phyloP scores from a whole-genome alignment of 2,888 invertebrate genomes.

The Euplexia lucipara region DNA sequence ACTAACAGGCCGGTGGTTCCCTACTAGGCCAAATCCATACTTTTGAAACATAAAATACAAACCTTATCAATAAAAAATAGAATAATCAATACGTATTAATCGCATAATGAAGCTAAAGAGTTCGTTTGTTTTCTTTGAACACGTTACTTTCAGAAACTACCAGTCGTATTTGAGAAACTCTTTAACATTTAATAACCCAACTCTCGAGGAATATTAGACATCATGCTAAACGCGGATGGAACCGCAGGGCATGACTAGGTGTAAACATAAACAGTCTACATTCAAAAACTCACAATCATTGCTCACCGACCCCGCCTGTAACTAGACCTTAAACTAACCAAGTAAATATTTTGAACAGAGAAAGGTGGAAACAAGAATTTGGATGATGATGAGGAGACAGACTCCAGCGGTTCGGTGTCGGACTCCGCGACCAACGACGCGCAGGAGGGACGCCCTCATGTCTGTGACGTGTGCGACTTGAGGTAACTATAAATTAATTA shows the following conservation, averaged over 20 bases:
- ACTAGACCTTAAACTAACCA: not conserved
- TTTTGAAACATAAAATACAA: too few relatives aligned
- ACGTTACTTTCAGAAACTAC: too few relatives aligned
- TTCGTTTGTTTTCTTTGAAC: too few relatives aligned
- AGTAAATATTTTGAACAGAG: slow-evolving; percentile 25
- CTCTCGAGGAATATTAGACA: too few relatives aligned
- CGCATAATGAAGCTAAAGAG: too few relatives aligned
- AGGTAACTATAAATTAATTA: slow-evolving; percentile 79
- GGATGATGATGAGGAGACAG: slow-evolving; percentile 88
- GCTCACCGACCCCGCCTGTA: not conserved
- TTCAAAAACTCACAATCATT: not conserved
- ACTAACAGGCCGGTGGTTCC: too few relatives aligned
- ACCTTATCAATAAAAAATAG: too few relatives aligned
- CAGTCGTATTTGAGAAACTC: too few relatives aligned
- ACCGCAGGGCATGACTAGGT: not conserved
- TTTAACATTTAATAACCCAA: too few relatives aligned
- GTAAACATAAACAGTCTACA: not conserved
- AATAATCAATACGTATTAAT: too few relatives aligned
- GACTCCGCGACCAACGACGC: slow-evolving; percentile 82
- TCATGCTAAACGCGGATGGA: too few relatives aligned
- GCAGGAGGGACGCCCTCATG: slow-evolving; percentile 84
- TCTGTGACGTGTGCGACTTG: slow-evolving; percentile 86
- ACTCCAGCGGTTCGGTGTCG: slow-evolving; percentile 86
- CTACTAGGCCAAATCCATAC: too few relatives aligned
- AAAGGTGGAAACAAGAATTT: slow-evolving; percentile 71